These are phyloP conservation scores for Corythornis madagascariensis DNA, from an alignment of 2,113 vertebrate species.

Conservation along the genomic window DNA sequence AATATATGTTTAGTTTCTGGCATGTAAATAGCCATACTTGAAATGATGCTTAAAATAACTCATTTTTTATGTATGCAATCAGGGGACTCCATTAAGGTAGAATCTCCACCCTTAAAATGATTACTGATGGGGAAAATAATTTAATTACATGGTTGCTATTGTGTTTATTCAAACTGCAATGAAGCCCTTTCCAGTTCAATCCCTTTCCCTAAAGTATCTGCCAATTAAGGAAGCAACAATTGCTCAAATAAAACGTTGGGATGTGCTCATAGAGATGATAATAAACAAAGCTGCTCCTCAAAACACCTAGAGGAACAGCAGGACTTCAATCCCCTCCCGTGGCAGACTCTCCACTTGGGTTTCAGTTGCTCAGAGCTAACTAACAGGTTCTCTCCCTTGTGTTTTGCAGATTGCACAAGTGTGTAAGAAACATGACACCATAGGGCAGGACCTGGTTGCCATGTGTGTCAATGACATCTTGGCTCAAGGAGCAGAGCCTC, in stretches of 20 bases:
- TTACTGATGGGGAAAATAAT: not conserved
- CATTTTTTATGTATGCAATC: not conserved
- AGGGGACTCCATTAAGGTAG: not conserved
- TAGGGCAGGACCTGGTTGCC: slow-evolving; percentile 89
- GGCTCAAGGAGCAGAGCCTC: slow-evolving; percentile 91
- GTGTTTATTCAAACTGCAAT: not conserved
- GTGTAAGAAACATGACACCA: slow-evolving; percentile 71
- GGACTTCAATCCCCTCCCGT: not conserved
- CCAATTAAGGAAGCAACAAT: not conserved
- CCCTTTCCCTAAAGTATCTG: not conserved
- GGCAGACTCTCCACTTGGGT: not conserved
- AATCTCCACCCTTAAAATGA: not conserved
- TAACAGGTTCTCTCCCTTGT: not conserved
- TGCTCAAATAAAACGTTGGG: not conserved
- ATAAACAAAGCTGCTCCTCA: not conserved
- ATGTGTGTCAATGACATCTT: slow-evolving; percentile 87
- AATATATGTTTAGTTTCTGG: not conserved
- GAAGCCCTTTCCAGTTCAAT: not conserved
- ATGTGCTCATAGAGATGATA: not conserved
- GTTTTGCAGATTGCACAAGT: slow-evolving; percentile 82
- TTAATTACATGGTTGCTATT: not conserved
- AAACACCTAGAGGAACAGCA: accelerated
- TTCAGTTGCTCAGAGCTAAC: not conserved
- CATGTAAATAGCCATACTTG: not conserved
- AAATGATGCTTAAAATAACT: not conserved